Base-by-base conservation (phyloP, 53 echinoderm and acorn worm species). In the Luidia sarsii region DNA sequence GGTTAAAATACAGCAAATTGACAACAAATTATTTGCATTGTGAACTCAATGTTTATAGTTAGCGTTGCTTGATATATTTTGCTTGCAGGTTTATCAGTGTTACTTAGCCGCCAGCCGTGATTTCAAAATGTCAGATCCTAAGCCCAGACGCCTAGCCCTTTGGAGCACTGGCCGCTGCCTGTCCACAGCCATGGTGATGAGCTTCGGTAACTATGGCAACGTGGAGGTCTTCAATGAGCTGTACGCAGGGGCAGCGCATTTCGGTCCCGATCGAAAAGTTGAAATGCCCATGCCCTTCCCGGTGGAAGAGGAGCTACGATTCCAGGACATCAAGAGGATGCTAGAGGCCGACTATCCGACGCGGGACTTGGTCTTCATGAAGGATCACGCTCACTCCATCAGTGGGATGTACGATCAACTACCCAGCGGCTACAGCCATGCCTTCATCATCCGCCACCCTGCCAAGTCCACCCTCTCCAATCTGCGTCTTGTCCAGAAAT, bases 141-240 rank as follows among this genome's bases (percentile, higher is more conserved):
- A 35, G 38, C 38, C 64, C n/a, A 74, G 57, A 74, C 74, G 74
- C 28, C 32, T 74, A 1, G 74, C 57, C 15, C 19, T 74, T 4
- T 74, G 74, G 74, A 38, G 23, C 21, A 20, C 35, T 37, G 24
- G 24, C 15, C 23, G 57, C 18, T 74, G 37, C 29, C 39, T 74
- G 37, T 74, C 74, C 15, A 74, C 74, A 11, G 57, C 74, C 16
- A 56, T 74, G 74, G 74, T 74, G 39, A 74, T 74, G 74, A 57
- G 74, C 74, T 56, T 74, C 15, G 57, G 43, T 39, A 74, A 57
- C 57, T 74, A 74, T 28, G 74, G 74, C 15, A 74, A 74, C 8
- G 74, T 74, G 28, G 74, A 74, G 24, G 74, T 74, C 57, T 56
- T 74, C 74, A 74, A 74, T 41, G 74, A 74, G 32, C 36, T 55